Evolutionary conservation across 2,888 invertebrate species (phyloP).

Genomic region (Napeogenes sylphis): DNA sequence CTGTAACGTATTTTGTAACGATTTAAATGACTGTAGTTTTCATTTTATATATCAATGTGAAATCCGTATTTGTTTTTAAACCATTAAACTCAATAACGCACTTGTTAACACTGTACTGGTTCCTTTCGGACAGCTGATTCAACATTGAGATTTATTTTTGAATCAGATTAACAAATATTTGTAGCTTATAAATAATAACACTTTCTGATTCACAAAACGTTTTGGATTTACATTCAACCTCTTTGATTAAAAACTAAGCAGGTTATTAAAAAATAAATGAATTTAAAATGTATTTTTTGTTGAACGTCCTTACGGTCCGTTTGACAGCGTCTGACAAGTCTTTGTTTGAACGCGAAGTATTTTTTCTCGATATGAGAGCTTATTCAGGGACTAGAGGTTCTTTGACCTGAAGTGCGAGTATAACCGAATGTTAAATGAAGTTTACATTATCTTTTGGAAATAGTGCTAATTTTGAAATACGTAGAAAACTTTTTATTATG

Average conservation of each 20-base stretch:
- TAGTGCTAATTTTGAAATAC: background rate
- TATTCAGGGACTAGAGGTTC: constrained; percentile 43
- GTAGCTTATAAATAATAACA: no score
- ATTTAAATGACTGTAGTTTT: constrained; percentile 17
- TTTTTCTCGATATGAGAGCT: constrained; percentile 46
- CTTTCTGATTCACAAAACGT: no score
- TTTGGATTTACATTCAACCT: background rate
- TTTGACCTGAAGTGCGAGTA: constrained; percentile 43
- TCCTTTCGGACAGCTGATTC: background rate
- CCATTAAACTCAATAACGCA: background rate
- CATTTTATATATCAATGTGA: background rate
- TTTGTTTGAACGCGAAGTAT: constrained; percentile 52
- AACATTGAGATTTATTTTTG: background rate
- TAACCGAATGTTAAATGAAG: no score
- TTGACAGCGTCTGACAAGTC: constrained; percentile 48
- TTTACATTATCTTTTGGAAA: background rate
- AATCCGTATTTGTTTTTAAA: background rate
- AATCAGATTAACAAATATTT: background rate
- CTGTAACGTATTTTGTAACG: no score
- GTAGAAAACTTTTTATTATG: no score
- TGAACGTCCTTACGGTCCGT: constrained; percentile 65
- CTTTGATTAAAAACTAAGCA: background rate
- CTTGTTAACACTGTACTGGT: constrained; percentile 5
- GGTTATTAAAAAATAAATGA: background rate
- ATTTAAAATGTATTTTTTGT: background rate